These are phyloP conservation scores for Pollenia angustigena DNA, from an alignment of 2,888 invertebrate genomes.

Conservation along the genomic window DNA sequence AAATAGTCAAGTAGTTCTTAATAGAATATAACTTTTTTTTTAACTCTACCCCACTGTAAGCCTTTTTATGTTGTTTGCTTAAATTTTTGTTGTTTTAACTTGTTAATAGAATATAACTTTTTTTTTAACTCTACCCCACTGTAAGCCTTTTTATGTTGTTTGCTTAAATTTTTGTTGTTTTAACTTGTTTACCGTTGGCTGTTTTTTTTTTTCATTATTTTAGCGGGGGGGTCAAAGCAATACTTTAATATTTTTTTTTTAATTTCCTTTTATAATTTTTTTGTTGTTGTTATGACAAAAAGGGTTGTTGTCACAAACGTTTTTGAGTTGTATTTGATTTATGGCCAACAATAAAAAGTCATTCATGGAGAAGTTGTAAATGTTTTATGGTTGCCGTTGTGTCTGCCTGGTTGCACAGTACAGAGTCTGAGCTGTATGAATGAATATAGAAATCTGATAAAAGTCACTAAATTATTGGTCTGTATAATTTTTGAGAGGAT, in stretches of 20 bases:
- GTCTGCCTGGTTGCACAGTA: not conserved
- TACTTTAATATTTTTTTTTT: constrained; percentile 28
- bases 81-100: not conserved
- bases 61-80: not conserved
- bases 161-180: not conserved
- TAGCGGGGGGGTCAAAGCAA: constrained; percentile 45
- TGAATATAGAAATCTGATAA: not conserved
- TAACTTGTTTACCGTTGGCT: constrained; percentile 6
- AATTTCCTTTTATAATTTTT: constrained; percentile 34
- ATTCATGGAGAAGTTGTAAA: constrained; percentile 68
- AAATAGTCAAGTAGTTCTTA: too few species aligned
- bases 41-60: not conserved
- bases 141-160: constrained; percentile 4
- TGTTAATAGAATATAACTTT: too few species aligned
- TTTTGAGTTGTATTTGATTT: constrained; percentile 67
- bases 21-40: too few species aligned
- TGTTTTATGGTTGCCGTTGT: constrained; percentile 30
- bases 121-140: too few species aligned
- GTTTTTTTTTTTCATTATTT: constrained; percentile 1
- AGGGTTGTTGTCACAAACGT: constrained; percentile 71
- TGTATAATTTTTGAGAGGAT: too few species aligned
- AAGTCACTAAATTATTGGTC: not conserved
- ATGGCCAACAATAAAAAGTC: constrained; percentile 67
- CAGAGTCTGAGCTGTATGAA: not conserved
- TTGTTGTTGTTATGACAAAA: constrained; percentile 13